These are phyloP conservation scores for Drosophila algonquin DNA, from an alignment of 2,888 invertebrate species.

Conservation along the genomic window DNA sequence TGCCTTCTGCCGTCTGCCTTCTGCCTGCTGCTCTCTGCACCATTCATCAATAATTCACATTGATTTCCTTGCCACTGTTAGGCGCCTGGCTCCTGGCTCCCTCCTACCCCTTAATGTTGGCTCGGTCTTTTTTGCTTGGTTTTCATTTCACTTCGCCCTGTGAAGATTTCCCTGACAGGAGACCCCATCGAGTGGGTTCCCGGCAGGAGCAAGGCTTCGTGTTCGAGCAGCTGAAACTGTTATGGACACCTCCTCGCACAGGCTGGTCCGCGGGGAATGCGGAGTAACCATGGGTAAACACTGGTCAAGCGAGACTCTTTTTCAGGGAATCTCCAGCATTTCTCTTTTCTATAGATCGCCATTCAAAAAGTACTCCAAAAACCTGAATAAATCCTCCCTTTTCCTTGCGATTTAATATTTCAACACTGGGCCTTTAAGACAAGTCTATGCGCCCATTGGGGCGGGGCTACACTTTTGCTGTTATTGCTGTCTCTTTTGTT, in stretches of 20 bases:
- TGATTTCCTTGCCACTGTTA: slow-evolving; percentile 58
- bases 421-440: background rate
- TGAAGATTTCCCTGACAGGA: slow-evolving; percentile 63
- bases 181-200: slow-evolving; percentile 5
- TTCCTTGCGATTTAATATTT: background rate
- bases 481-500: slow-evolving; percentile 1
- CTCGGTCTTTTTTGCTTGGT: slow-evolving; percentile 45
- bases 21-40: slow-evolving; percentile 42
- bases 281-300: background rate
- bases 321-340: too few relatives aligned
- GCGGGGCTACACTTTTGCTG: slow-evolving; percentile 30
- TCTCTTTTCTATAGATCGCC: too few relatives aligned
- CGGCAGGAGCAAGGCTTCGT: background rate
- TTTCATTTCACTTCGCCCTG: slow-evolving; percentile 52
- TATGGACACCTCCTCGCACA: slow-evolving; percentile 2
- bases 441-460: background rate
- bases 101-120: slow-evolving; percentile 33
- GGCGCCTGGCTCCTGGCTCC: background rate
- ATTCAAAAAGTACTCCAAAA: too few relatives aligned
- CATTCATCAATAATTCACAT: slow-evolving; percentile 81
- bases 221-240: slow-evolving; percentile 28
- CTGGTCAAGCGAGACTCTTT: background rate
- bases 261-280: slow-evolving; percentile 21
- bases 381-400: too few relatives aligned
- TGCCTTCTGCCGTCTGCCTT: slow-evolving; percentile 26